Evolutionary conservation across 2,113 vertebrate species (phyloP).

Genomic region (Calidris pygmaea): DNA sequence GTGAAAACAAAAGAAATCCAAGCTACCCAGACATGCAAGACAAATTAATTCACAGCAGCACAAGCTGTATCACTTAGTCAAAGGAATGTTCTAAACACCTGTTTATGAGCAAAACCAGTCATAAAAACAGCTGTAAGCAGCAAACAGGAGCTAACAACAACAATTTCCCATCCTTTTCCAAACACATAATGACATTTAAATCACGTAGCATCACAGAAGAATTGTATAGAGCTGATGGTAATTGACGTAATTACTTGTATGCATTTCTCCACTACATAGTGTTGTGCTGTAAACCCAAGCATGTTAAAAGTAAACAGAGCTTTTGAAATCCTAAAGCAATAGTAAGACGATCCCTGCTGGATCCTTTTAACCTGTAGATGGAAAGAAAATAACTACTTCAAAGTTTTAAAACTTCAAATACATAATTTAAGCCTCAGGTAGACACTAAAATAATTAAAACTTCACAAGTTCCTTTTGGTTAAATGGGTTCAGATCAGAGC

Average conservation of each 20-base stretch:
- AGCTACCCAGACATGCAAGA: slow-evolving; percentile 33
- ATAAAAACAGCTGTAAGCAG: slow-evolving; percentile 78
- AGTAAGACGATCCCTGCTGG: slow-evolving; percentile 18
- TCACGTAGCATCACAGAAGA: slow-evolving; percentile 66
- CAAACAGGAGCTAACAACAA: slow-evolving; percentile 66
- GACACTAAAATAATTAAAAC: slow-evolving; percentile 43
- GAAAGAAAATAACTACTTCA: slow-evolving; percentile 40
- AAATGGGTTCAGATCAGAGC: slow-evolving; percentile 13
- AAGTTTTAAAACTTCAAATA: slow-evolving; percentile 58
- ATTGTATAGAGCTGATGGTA: slow-evolving; percentile 70
- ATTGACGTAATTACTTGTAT: slow-evolving; percentile 75
- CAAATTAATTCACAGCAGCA: slow-evolving; percentile 56
- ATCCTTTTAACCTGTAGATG: slow-evolving; percentile 51
- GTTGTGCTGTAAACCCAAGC: slow-evolving; percentile 60
- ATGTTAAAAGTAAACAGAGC: slow-evolving; percentile 72
- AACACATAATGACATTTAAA: slow-evolving; percentile 73
- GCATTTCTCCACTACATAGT: slow-evolving; percentile 77
- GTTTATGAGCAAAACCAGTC: slow-evolving; percentile 83
- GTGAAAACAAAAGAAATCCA: slow-evolving; percentile 26
- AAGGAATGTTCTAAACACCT: slow-evolving; percentile 78
- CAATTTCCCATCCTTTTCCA: slow-evolving; percentile 71
- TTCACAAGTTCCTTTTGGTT: not conserved
- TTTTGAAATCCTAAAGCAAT: slow-evolving; percentile 59
- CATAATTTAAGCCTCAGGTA: slow-evolving; percentile 28
- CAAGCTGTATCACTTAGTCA: slow-evolving; percentile 46